These are phyloP conservation scores for Siniperca scherzeri DNA, from an alignment of 2,797 vertebrate species.

Conservation along the genomic window DNA sequence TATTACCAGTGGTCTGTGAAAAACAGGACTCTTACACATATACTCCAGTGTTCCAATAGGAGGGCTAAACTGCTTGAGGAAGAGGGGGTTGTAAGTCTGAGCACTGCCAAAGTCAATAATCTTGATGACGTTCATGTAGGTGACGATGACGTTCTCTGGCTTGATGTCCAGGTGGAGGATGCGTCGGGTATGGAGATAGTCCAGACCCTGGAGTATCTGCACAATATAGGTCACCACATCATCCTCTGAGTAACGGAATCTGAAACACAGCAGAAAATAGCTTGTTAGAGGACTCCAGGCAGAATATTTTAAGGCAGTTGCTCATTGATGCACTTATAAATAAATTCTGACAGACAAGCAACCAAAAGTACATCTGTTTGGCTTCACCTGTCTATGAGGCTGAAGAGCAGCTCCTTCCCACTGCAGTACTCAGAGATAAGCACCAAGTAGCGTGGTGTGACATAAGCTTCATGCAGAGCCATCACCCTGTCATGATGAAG, in stretches of 20 bases:
- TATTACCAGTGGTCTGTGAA: not conserved
- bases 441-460: constrained; percentile 97
- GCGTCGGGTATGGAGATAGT: constrained; percentile 92
- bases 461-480: constrained; percentile 96
- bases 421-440: constrained; percentile 96
- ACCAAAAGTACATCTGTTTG: not conserved
- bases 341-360: not conserved
- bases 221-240: constrained; percentile 94
- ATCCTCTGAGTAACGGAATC: constrained; percentile 98
- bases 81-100: constrained; percentile 94
- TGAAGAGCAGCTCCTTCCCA: constrained; percentile 96
- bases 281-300: not conserved
- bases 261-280: constrained; percentile 63
- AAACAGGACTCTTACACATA: constrained; percentile 90
- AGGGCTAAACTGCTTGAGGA: constrained; percentile 91
- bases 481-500: constrained; percentile 96
- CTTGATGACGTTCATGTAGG: constrained; percentile 93
- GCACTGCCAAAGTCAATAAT: constrained; percentile 98
- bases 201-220: constrained; percentile 95
- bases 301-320: not conserved
- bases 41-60: constrained; percentile 94
- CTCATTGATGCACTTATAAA: not conserved
- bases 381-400: constrained; percentile 93
- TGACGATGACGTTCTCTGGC: constrained; percentile 94
- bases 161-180: constrained; percentile 98